These are phyloP conservation scores for Tanypteryx hageni DNA, from an alignment of 2,888 invertebrate genomes.

Conservation along the genomic window DNA sequence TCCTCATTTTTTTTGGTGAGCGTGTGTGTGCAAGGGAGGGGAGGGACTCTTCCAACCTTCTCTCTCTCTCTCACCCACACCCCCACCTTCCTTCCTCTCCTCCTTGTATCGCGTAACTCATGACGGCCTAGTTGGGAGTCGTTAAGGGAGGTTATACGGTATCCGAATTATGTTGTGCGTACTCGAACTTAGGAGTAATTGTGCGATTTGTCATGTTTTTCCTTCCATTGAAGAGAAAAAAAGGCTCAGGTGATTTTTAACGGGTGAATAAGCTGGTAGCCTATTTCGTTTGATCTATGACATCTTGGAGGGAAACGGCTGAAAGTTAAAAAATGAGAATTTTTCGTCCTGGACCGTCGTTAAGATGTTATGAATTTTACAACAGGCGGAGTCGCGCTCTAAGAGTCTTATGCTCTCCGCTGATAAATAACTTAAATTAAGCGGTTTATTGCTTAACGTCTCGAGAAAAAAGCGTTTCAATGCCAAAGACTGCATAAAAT, in stretches of 20 bases:
- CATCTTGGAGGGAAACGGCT: background rate
- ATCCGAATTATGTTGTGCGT: constrained; percentile 44
- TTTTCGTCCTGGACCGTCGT: background rate
- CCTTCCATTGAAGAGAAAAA: background rate
- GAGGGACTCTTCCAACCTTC: background rate
- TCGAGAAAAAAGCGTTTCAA: background rate
- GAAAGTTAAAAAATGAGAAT: constrained; percentile 19
- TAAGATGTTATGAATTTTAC: constrained; percentile 5
- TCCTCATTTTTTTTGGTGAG: constrained; percentile 22
- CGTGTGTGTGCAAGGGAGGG: background rate
- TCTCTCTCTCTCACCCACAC: background rate
- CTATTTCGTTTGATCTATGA: constrained; percentile 44
- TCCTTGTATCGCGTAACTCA: constrained; percentile 50
- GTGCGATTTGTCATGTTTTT: constrained; percentile 61
- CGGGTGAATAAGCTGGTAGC: background rate
- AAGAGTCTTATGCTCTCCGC: background rate
- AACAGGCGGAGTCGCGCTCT: background rate
- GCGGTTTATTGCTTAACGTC: background rate
- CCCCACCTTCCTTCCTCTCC: background rate
- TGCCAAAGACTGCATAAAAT: background rate
- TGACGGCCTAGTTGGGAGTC: constrained; percentile 56
- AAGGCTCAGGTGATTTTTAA: background rate
- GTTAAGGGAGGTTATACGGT: constrained; percentile 17
- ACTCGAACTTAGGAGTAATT: constrained; percentile 52
- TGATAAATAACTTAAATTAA: background rate